Percentiles rank a stretch among this genome's conserved stretches.
These are phyloP conservation scores for Entosphenus tridentatus DNA, from an alignment of 2,113 vertebrate species.

Conservation along the genomic window DNA sequence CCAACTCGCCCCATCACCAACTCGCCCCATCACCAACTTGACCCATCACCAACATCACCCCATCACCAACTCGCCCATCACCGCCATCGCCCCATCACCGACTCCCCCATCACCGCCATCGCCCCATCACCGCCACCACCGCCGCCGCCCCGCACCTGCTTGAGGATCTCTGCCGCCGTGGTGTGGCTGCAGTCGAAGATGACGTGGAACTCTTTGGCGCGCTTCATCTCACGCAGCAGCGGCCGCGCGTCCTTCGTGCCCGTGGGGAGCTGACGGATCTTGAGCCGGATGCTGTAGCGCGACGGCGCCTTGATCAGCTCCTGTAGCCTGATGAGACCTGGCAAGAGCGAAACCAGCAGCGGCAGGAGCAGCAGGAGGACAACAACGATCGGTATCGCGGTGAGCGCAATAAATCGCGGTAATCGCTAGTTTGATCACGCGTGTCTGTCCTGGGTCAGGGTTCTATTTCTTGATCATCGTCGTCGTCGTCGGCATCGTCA, in stretches of 20 bases:
- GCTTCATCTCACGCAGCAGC: slow-evolving; percentile 91
- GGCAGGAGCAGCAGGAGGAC: slow-evolving; percentile 10
- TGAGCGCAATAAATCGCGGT: too few species aligned
- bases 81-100: too few species aligned
- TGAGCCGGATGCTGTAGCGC: slow-evolving; percentile 77
- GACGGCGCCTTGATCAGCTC: slow-evolving; percentile 97
- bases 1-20: too few species aligned
- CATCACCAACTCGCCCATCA: too few species aligned
- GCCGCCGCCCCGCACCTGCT: slow-evolving; percentile 41
- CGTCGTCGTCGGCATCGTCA: too few species aligned
- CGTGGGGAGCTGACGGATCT: slow-evolving; percentile 78
- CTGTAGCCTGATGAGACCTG: slow-evolving; percentile 90
- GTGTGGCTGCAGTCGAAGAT: slow-evolving; percentile 95
- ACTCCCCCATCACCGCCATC: too few species aligned
- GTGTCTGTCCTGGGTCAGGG: too few species aligned
- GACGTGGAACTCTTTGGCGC: slow-evolving; percentile 88
- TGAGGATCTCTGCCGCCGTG: slow-evolving; percentile 89
- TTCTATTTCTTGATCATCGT: too few species aligned
- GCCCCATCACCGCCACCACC: too few species aligned
- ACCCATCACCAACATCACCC: too few species aligned
- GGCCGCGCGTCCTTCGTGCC: slow-evolving; percentile 92
- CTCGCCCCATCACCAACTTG: too few species aligned
- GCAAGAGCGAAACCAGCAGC: slow-evolving; percentile 15
- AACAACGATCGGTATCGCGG: slow-evolving; percentile 4
- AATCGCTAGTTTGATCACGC: too few species aligned